Evolutionary conservation across 2,888 invertebrate species (phyloP).

Genomic region (Urechis unicinctus): DNA sequence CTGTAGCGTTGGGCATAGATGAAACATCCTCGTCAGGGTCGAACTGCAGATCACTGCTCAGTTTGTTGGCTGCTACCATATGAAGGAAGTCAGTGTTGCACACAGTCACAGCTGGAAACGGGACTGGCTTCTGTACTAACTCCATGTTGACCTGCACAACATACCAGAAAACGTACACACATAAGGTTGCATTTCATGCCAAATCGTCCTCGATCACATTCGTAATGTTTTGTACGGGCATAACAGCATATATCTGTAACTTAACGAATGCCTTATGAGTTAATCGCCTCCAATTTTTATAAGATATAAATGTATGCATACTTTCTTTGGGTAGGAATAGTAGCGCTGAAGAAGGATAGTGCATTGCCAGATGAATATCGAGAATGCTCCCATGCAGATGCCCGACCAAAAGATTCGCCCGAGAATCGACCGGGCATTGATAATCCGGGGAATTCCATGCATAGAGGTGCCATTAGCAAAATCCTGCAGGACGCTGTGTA

Average conservation of each 20-base stretch:
- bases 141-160: slow-evolving; percentile 11
- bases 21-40: not conserved
- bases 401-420: slow-evolving; percentile 22
- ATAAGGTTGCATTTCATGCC: not conserved
- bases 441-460: slow-evolving; percentile 25
- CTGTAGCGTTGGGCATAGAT: too few relatives aligned
- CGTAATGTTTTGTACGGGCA: not conserved
- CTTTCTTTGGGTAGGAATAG: slow-evolving; percentile 24
- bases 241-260: too few relatives aligned
- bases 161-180: not conserved
- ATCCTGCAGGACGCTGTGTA: slow-evolving; percentile 14
- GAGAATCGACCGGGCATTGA: slow-evolving; percentile 20
- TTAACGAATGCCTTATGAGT: too few relatives aligned
- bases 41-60: not conserved
- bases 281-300: too few relatives aligned
- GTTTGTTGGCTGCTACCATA: slow-evolving; percentile 8
- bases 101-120: slow-evolving; percentile 23
- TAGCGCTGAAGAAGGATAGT: slow-evolving; percentile 18
- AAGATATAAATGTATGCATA: not conserved
- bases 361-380: slow-evolving; percentile 24
- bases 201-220: not conserved
- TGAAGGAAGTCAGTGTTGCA: slow-evolving; percentile 24
- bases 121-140: slow-evolving; percentile 22
- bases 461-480: slow-evolving; percentile 22
- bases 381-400: slow-evolving; percentile 23